Conservation (phyloP, 2,113 vertebrate genomes). For the Glaucomys volans region DNA sequence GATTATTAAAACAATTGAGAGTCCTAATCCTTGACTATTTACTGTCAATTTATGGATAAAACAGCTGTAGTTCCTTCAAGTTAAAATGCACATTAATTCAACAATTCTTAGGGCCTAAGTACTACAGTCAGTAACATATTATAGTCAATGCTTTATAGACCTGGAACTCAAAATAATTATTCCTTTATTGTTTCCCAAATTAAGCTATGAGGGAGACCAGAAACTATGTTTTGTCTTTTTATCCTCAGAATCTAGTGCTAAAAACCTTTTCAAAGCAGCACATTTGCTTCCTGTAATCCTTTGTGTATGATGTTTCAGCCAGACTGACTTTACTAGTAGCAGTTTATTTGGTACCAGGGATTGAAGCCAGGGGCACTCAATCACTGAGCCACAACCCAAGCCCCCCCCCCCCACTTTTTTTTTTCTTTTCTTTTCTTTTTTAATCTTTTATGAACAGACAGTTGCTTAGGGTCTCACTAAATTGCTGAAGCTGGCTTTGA, state of each 20-base stretch:
- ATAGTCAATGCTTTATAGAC: background rate
- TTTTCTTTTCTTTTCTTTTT: too few species aligned
- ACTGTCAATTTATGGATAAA: background rate
- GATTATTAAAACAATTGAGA: constrained; percentile 14
- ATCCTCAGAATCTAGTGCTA: background rate
- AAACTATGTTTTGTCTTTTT: constrained; percentile 37
- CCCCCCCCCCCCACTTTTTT: too few species aligned
- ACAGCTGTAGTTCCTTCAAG: background rate
- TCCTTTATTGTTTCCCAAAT: constrained; percentile 5
- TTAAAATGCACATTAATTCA: background rate
- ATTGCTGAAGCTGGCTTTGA: too few species aligned
- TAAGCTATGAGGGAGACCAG: background rate
- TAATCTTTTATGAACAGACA: too few species aligned
- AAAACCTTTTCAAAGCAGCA: background rate
- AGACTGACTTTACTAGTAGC: background rate
- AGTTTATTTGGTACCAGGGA: too few species aligned
- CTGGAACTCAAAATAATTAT: background rate
- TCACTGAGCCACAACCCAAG: too few species aligned
- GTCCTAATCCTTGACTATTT: background rate
- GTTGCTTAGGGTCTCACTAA: too few species aligned
- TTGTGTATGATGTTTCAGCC: background rate
- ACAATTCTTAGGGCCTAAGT: background rate
- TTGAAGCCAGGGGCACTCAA: too few species aligned
- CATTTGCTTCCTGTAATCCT: background rate
- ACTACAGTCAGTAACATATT: background rate